Percentiles rank a stretch among this genome's conserved stretches.
Evolutionary conservation across 2,113 vertebrate species (phyloP).

Genomic region (Hystrix cristata): DNA sequence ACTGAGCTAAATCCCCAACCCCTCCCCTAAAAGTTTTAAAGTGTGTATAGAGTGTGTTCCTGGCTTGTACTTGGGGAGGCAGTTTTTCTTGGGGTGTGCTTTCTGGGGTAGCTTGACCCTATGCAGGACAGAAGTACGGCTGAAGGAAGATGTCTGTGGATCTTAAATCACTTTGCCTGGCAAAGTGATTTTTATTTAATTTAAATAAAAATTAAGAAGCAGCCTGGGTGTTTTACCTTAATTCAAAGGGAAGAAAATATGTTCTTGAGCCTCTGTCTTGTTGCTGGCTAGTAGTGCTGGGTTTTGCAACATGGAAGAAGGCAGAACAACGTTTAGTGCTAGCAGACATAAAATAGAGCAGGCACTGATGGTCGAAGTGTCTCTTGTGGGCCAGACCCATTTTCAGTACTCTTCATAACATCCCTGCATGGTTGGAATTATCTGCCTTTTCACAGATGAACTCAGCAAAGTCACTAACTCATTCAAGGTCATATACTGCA

Average conservation of each 20-base stretch:
- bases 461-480: constrained; percentile 27
- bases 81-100: neutral
- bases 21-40: neutral
- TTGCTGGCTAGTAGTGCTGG: neutral
- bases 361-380: neutral
- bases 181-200: too few species aligned
- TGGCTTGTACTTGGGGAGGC: neutral
- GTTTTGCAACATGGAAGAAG: neutral
- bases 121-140: neutral
- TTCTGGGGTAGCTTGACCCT: neutral
- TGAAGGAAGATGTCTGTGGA: constrained; percentile 30
- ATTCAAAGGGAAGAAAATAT: constrained; percentile 38
- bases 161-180: constrained; percentile 42
- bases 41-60: neutral
- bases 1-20: too few species aligned
- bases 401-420: neutral
- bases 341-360: constrained; percentile 11
- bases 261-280: constrained; percentile 14
- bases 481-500: neutral
- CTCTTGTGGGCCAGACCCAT: neutral
- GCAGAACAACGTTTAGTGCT: neutral
- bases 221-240: constrained; percentile 12
- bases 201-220: constrained; percentile 65
- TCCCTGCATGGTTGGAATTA: neutral
- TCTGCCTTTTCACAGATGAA: constrained; percentile 43